Conservation (phyloP, 1,140 invertebrate genomes). For the Zelostemma sp. region DNA sequence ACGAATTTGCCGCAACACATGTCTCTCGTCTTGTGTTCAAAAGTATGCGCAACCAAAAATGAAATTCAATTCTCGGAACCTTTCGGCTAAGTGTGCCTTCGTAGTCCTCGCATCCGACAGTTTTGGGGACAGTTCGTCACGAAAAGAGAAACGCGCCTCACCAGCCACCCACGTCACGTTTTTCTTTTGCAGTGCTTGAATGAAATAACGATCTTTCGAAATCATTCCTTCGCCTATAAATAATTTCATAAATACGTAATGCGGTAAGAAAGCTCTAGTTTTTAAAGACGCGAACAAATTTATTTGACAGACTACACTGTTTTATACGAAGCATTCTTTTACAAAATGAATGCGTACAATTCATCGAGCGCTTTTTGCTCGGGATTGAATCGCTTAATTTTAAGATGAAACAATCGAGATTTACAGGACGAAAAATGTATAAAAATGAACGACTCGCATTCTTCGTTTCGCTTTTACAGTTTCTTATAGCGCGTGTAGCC, state of each 20-base stretch:
- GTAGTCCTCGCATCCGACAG: conserved; percentile 38
- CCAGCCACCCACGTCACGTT: conserved; percentile 39
- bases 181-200: conserved; percentile 27
- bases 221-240: not conserved
- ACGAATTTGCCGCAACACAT: not conserved
- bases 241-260: not conserved
- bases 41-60: conserved; percentile 52
- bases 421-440: not conserved
- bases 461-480: conserved; percentile 15
- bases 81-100: conserved; percentile 48
- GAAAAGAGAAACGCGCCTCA: conserved; percentile 32
- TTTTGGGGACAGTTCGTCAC: conserved; percentile 45
- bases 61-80: conserved; percentile 60
- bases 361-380: too few species aligned
- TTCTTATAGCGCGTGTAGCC: conserved; percentile 23
- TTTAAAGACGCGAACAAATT: too few species aligned
- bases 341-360: too few species aligned
- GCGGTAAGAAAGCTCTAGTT: not conserved
- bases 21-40: conserved; percentile 1
- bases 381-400: too few species aligned
- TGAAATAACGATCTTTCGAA: conserved; percentile 21
- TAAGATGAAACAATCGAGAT: too few species aligned
- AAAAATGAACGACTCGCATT: not conserved
- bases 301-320: not conserved
- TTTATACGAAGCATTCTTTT: not conserved